A percentile compares a stretch with the other conserved stretches of the same genome.
These are phyloP conservation scores for human DNA, from an alignment of 2,113 vertebrate species.

Conservation along the genomic window GRCh38 chr14:76651001-76651500, in stretches of 20 bases:
- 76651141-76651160: not conserved
- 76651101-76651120: not conserved
- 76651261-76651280: not conserved
- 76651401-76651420: not conserved
- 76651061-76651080: not conserved
- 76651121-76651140: accelerated
- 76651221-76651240: not conserved
- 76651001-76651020: not conserved
- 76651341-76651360: not conserved
- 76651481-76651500: accelerated
- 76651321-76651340: not conserved
- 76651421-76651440: not conserved
- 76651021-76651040: not conserved
- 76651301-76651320: accelerated
- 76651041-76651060: not conserved
- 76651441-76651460: not conserved
- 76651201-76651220: not conserved
- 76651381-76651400: not conserved
- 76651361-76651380: not conserved
- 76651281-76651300: accelerated
- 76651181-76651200: not conserved
- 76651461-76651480: not conserved
- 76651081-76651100: not conserved
- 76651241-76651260: not conserved
- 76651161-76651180: not conserved